Evolutionary conservation across 2,797 vertebrate genomes (phyloP).

Genomic region (Mormyrops boulengeri): DNA sequence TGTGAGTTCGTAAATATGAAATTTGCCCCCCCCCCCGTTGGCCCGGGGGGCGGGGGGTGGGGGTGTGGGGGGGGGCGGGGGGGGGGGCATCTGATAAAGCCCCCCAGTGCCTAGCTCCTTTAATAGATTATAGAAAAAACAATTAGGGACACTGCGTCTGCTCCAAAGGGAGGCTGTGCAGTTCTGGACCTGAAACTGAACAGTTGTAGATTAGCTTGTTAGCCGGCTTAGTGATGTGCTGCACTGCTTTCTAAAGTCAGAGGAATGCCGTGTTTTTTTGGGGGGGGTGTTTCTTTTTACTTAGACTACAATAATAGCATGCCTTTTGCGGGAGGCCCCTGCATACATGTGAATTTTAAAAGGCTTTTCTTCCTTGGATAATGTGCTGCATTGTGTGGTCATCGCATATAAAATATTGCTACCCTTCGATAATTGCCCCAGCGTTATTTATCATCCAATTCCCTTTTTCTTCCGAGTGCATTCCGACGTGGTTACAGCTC

Average conservation of each 20-base stretch:
- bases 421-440: background rate
- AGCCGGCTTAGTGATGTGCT: background rate
- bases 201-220: background rate
- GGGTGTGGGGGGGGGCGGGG: constrained; percentile 18
- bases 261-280: background rate
- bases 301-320: background rate
- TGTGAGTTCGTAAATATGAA: constrained; percentile 22
- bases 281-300: background rate
- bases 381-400: background rate
- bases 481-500: background rate
- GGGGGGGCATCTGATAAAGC: constrained; percentile 39
- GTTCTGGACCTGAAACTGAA: background rate
- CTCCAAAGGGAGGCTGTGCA: background rate
- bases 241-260: background rate
- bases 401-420: background rate
- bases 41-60: too few species aligned
- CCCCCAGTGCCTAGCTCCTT: constrained; percentile 22
- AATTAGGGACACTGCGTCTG: constrained; percentile 28
- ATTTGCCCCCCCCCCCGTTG: constrained; percentile 25
- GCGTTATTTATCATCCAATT: background rate
- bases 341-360: background rate
- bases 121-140: constrained; percentile 37
- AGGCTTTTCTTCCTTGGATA: background rate
- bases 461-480: background rate
- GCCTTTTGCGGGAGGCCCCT: background rate